Percentiles rank a stretch among this genome's conserved stretches.
Conservation (phyloP, 1,140 invertebrate species). For the Meloidogyne exigua region DNA sequence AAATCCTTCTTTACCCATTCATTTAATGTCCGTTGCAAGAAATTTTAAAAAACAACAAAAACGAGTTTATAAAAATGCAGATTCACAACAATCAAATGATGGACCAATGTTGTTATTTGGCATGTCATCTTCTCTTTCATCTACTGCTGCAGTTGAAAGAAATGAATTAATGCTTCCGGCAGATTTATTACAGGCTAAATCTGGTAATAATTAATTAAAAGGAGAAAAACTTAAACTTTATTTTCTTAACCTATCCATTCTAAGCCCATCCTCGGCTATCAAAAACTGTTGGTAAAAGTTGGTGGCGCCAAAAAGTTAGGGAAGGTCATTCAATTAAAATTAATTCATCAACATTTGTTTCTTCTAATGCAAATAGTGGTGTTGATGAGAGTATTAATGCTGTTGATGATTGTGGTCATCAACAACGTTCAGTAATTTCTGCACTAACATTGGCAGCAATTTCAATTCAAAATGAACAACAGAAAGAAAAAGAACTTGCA, state of each 20-base stretch:
- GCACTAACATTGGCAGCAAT: slow-evolving; percentile 15
- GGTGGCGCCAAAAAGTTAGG: slow-evolving; percentile 13
- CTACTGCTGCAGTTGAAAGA: not conserved
- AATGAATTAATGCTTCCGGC: not conserved
- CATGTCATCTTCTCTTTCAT: not conserved
- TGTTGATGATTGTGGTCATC: not conserved
- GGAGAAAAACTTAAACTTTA: not conserved
- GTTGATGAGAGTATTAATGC: not conserved
- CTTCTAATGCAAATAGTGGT: not conserved
- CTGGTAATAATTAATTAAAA: not conserved
- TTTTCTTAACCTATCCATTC: too few relatives aligned
- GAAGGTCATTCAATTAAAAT: not conserved
- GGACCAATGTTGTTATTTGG: slow-evolving; percentile 10
- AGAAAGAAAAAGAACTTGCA: not conserved
- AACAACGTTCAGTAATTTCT: not conserved
- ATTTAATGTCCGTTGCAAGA: slow-evolving; percentile 19
- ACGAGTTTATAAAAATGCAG: not conserved
- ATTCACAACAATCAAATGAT: slow-evolving; percentile 19
- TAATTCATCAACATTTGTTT: not conserved
- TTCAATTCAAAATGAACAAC: slow-evolving; percentile 4
- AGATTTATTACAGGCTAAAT: not conserved
- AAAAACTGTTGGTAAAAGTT: slow-evolving; percentile 10
- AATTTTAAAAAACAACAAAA: not conserved
- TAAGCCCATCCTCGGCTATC: slow-evolving; percentile 10
- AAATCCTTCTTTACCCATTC: slow-evolving; percentile 6